A percentile compares a stretch with the other conserved stretches of the same genome.
Conservation (phyloP, 2,113 vertebrate species). For the Procavia capensis region DNA sequence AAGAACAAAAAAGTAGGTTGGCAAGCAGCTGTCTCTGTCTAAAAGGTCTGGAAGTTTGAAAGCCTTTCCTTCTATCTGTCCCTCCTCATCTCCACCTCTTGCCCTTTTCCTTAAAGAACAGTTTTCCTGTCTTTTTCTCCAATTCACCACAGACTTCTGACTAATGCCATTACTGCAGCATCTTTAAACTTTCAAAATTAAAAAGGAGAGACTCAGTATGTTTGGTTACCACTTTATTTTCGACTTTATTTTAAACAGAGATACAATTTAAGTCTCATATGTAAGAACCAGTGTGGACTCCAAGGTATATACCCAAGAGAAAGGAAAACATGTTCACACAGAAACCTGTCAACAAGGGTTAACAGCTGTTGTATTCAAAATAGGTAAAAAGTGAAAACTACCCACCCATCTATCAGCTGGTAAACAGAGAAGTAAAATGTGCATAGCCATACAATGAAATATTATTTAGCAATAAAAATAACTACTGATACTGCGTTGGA, state of each 20-base stretch:
- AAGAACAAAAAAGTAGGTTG: neutral
- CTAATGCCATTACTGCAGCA: neutral
- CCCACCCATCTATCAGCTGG: neutral
- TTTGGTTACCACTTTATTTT: slow-evolving; percentile 44
- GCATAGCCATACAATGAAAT: neutral
- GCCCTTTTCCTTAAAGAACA: neutral
- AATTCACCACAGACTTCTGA: slow-evolving; percentile 40
- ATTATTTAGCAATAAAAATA: slow-evolving; percentile 38
- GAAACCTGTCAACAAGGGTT: neutral
- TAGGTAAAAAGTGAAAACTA: neutral
- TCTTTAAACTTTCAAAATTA: slow-evolving; percentile 46
- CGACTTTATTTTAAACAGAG: slow-evolving; percentile 46
- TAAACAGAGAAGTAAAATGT: slow-evolving; percentile 33
- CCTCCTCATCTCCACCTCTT: neutral
- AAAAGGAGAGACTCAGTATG: slow-evolving; percentile 20
- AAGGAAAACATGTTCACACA: slow-evolving; percentile 13
- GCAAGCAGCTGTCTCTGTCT: neutral
- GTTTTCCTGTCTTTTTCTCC: neutral
- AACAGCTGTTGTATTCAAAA: neutral
- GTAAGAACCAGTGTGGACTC: slow-evolving; percentile 3
- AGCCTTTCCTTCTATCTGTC: neutral
- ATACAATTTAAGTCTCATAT: slow-evolving; percentile 15
- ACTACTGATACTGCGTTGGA: neutral
- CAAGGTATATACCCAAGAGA: neutral
- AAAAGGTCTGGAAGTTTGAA: neutral